Evolutionary conservation across 2,888 invertebrate genomes (phyloP), one percentile per base, ranked within the genome.

Genomic region (Cheilosia grossa): DNA sequence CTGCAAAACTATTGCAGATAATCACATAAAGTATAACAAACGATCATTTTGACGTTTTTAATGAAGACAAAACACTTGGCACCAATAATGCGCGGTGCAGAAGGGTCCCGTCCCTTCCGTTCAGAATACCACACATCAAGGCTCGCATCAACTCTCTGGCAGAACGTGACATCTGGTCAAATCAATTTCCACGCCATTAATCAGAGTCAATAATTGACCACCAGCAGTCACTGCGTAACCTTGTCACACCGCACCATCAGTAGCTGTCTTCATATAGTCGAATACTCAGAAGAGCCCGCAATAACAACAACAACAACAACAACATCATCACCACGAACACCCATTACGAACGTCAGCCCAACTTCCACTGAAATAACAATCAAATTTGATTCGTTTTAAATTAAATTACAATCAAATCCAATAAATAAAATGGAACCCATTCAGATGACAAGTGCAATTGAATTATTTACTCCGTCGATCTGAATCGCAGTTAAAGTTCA

Each of bases 381-480:
- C 85, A 81, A 81, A 72, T 66, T 85, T 85, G 85, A 85, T 81
- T 85, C 81, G 75, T 81, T 85, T 85, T 85, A 85, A 85, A 85
- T 85, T 85, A 85, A 85, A 85, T 85, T 85, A 85, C 83, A 83
- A 83, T 83, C 86, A 83, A 85, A 85, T 85, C 80, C 87, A 87
- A 79, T 82, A 82, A 81, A 77, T 80, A 73, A 82, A 79, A 77
- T 74, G 69, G 53, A 80, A 85, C 37, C 85, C 75, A 85, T 87
- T 83, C 83, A 82, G 66, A 78, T 86, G 87, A 88, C 88, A 88
- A 88, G 87, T 88, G 87, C 88, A 87, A 87, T 88, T 87, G 87
- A 88, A 87, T 90, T 89, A 89, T 81, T 89, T 90, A 86, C 88
- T 88, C 67, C 75, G 61, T 59, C 81, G 81, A 81, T 85, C 75